phyloP scores from a whole-genome alignment of 2,888 invertebrate genomes.

The Ditula angustiorana region DNA sequence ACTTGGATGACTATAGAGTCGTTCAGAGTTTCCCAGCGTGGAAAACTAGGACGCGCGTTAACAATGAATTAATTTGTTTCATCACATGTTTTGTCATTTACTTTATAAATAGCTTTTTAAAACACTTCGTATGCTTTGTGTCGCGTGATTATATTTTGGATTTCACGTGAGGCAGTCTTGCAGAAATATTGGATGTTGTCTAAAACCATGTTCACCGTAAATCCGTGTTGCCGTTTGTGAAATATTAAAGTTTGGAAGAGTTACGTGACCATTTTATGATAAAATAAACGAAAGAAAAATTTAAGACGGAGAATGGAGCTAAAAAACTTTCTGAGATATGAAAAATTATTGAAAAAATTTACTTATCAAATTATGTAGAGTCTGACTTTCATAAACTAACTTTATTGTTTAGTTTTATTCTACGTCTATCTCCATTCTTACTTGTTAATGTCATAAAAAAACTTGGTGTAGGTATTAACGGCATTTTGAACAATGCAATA shows the following conservation, averaged over 20 bases:
- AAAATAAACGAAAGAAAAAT: no score
- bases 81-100: conserved; percentile 17
- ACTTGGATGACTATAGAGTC: neutral
- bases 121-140: conserved; percentile 1
- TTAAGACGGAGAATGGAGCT: no score
- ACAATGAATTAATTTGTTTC: conserved; percentile 22
- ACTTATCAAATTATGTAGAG: neutral
- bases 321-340: no score
- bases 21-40: conserved; percentile 14
- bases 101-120: neutral
- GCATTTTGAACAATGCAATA: no score
- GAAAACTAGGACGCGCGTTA: conserved; percentile 26
- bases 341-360: no score
- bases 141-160: conserved; percentile 9
- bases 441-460: neutral
- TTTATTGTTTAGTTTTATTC: neutral
- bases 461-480: no score
- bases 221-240: no score
- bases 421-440: neutral
- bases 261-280: no score
- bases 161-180: conserved; percentile 11
- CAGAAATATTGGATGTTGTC: neutral
- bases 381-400: neutral
- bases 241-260: no score
- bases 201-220: no score